A percentile compares a stretch with the other conserved stretches of the same genome.
These are phyloP conservation scores for Adoxophyes honmai DNA, from an alignment of 1,140 invertebrate species.

Conservation along the genomic window DNA sequence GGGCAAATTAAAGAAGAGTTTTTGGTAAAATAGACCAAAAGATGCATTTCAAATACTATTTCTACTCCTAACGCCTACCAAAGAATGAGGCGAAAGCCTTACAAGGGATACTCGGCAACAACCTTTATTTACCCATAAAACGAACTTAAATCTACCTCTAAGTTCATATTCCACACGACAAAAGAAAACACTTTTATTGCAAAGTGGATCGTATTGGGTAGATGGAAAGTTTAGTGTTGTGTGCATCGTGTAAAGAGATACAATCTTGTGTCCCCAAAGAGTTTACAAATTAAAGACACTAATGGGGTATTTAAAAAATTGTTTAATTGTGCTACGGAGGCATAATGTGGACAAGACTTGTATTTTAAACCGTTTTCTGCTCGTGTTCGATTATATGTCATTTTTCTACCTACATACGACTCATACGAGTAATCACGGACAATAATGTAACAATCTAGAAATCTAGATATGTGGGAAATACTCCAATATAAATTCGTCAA, in stretches of 20 bases:
- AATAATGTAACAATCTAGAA: neutral
- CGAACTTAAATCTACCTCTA: conserved; percentile 6
- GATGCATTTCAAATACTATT: no score
- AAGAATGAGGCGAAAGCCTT: neutral
- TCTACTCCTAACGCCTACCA: neutral
- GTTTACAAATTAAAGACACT: conserved; percentile 15
- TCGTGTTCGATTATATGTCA: no score
- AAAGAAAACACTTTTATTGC: neutral
- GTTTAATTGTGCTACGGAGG: conserved; percentile 1
- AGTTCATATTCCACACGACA: conserved; percentile 10
- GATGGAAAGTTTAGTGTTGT: neutral
- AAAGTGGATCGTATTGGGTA: neutral
- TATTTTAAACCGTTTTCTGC: no score
- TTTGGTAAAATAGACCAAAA: no score
- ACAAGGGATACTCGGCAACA: neutral
- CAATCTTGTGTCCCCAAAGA: conserved; percentile 9
- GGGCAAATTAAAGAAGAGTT: no score
- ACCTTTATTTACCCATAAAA: conserved; percentile 9
- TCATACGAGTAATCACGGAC: neutral
- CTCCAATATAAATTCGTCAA: no score
- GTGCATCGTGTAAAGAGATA: neutral
- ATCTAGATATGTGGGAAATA: no score
- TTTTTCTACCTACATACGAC: neutral
- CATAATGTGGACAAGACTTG: neutral
- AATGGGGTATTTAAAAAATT: conserved; percentile 14